These are phyloP conservation scores for Aphrophora alni DNA, from an alignment of 2,888 invertebrate species.

Conservation along the genomic window DNA sequence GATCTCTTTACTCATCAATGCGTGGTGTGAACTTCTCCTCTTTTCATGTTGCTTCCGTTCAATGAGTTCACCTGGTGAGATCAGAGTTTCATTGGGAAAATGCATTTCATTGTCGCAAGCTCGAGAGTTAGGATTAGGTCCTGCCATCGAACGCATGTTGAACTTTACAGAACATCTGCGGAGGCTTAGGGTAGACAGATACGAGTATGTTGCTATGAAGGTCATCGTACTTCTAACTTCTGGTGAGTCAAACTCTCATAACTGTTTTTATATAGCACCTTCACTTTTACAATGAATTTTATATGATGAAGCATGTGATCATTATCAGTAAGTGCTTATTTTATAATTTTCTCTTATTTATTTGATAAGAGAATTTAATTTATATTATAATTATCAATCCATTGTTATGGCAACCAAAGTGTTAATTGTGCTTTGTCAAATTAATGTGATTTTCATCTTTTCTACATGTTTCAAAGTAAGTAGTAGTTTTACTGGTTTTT, in stretches of 20 bases:
- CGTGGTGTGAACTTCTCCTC: conserved; percentile 93
- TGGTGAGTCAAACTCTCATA: conserved; percentile 63
- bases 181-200: conserved; percentile 87
- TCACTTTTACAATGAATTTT: too few species aligned
- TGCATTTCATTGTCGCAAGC: conserved; percentile 71
- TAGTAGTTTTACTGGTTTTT: too few species aligned
- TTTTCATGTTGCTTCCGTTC: conserved; percentile 96
- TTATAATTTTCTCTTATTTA: too few species aligned
- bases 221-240: conserved; percentile 91
- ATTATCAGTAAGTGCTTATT: too few species aligned
- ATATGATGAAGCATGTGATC: too few species aligned
- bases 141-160: conserved; percentile 93
- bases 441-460: too few species aligned
- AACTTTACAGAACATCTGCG: conserved; percentile 93
- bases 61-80: conserved; percentile 87
- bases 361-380: too few species aligned
- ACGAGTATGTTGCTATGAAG: conserved; percentile 97
- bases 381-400: too few species aligned
- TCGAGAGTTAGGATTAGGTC: conserved; percentile 75
- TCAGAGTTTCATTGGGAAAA: conserved; percentile 72
- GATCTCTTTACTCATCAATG: conserved; percentile 94
- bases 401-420: too few species aligned
- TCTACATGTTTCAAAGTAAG: too few species aligned
- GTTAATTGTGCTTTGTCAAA: too few species aligned
- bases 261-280: too few species aligned